Evolutionary conservation across 2,888 invertebrate genomes (phyloP).

Genomic region (Drosophila siamana): DNA sequence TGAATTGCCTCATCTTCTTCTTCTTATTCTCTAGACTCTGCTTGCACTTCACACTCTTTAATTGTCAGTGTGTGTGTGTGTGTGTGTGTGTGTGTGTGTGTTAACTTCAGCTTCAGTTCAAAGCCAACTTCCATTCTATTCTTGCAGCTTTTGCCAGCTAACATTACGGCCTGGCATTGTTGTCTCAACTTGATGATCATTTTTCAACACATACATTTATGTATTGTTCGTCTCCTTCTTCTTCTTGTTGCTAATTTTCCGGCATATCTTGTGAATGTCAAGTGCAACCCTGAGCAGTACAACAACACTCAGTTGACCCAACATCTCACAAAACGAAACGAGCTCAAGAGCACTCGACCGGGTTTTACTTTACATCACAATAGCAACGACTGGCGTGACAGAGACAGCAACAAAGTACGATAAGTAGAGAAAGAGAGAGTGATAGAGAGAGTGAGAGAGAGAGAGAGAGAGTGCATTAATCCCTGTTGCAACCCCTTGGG

Average conservation of each 20-base stretch:
- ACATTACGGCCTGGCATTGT: conserved; percentile 54
- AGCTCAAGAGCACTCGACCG: conserved; percentile 38
- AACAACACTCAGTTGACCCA: conserved; percentile 14
- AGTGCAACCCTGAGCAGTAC: conserved; percentile 55
- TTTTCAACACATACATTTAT: conserved; percentile 27
- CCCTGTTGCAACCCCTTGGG: conserved; percentile 16
- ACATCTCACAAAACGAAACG: conserved; percentile 17
- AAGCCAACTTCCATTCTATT: conserved; percentile 64
- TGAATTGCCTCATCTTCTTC: conserved; percentile 68
- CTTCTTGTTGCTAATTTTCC: conserved; percentile 52
- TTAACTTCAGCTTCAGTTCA: conserved; percentile 48
- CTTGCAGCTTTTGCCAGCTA: conserved; percentile 64
- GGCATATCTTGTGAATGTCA: conserved; percentile 61
- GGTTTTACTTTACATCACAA: conserved; percentile 17
- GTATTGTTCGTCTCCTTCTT: background rate
- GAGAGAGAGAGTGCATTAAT: background rate
- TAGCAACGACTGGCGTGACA: background rate
- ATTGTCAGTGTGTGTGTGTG: conserved; percentile 32
- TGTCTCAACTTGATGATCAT: conserved; percentile 22
- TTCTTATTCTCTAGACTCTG: background rate
- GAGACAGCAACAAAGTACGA: too few species aligned
- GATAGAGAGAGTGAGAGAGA: background rate
- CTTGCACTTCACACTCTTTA: conserved; percentile 55
- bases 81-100: conserved; percentile 12
- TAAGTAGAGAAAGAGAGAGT: background rate